Evolutionary conservation across 2,113 vertebrate genomes (phyloP).

Genomic region (Meleagris gallopavo): DNA sequence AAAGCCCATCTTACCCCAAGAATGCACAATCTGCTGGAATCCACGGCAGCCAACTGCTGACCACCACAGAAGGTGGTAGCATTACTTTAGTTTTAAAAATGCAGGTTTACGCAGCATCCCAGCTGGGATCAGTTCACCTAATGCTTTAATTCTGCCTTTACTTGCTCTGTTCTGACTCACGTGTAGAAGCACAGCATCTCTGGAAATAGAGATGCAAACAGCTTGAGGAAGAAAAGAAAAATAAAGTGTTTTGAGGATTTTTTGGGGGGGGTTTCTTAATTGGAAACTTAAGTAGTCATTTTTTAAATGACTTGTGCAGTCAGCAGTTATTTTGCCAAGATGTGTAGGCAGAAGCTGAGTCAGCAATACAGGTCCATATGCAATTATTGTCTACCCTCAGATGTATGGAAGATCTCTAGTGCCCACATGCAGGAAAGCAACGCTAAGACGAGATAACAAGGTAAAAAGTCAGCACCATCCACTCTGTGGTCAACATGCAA

Average conservation of each 20-base stretch:
- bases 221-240: not conserved
- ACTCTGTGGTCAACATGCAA: not conserved
- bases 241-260: not conserved
- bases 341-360: not conserved
- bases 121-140: not conserved
- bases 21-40: not conserved
- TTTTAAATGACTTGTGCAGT: not conserved
- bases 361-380: not conserved
- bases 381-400: not conserved
- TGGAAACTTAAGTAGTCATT: not conserved
- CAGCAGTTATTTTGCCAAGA: not conserved
- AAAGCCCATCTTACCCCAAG: not conserved
- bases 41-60: not conserved
- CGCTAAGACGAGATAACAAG: not conserved
- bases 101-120: not conserved
- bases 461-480: not conserved
- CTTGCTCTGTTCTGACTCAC: not conserved
- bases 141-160: not conserved
- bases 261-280: too few relatives aligned
- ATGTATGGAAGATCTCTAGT: not conserved
- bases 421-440: not conserved
- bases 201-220: not conserved
- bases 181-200: not conserved
- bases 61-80: not conserved
- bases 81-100: not conserved